Evolutionary conservation across 2,113 vertebrate genomes (phyloP).

Genomic region (Nycticorax nycticorax): DNA sequence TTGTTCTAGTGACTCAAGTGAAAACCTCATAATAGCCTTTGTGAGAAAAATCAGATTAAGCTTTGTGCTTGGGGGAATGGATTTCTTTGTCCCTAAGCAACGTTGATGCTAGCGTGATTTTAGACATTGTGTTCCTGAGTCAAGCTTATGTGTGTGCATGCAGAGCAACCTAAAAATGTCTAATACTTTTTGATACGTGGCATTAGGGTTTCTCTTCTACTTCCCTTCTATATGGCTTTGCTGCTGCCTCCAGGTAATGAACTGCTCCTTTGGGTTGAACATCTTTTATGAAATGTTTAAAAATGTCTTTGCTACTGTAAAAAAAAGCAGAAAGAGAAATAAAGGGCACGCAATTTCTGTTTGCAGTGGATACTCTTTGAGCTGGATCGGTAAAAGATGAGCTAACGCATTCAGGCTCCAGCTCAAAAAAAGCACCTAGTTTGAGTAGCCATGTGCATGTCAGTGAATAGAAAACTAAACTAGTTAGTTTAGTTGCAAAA

Average conservation of each 20-base stretch:
- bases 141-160: not conserved
- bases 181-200: rapidly evolving
- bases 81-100: not conserved
- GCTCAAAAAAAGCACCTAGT: not conserved
- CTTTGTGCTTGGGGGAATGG: not conserved
- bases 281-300: not conserved
- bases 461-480: not conserved
- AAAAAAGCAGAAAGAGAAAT: not conserved
- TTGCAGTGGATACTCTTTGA: not conserved
- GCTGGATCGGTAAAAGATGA: not conserved
- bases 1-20: not conserved
- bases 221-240: not conserved
- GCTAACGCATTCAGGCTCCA: rapidly evolving
- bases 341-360: not conserved
- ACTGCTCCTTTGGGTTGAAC: not conserved
- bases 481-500: not conserved
- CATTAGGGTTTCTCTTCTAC: not conserved
- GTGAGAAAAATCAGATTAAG: not conserved
- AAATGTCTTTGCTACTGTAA: not conserved
- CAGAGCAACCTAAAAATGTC: not conserved
- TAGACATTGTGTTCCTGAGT: not conserved
- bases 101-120: not conserved
- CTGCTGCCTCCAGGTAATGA: not conserved
- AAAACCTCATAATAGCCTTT: not conserved
- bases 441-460: not conserved